Conservation (phyloP, 1,140 invertebrate genomes). For the Rhysida immarginata region DNA sequence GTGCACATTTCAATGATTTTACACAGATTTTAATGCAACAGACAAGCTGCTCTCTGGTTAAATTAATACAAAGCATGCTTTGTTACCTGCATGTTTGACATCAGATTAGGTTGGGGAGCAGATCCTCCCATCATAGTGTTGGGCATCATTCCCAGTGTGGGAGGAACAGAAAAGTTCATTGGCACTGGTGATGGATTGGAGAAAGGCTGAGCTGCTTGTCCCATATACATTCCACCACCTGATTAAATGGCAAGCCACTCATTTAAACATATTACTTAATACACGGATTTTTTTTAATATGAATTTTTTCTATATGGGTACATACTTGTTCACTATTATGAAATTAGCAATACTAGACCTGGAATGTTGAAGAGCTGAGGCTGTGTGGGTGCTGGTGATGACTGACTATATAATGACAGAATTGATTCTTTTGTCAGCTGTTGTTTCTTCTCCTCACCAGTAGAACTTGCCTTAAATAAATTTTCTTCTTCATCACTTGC, state of each 20-base stretch:
- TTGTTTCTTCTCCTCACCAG: slow-evolving; percentile 49
- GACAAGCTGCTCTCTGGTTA: no score
- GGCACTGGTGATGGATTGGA: not conserved
- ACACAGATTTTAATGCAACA: not conserved
- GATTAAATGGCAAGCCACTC: not conserved
- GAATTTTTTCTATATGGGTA: no score
- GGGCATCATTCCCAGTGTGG: not conserved
- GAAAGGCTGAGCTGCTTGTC: slow-evolving; percentile 3
- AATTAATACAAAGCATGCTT: not conserved
- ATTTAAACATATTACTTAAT: not conserved
- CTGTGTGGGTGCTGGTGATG: slow-evolving; percentile 24
- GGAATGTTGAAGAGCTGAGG: slow-evolving; percentile 23
- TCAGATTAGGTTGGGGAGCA: not conserved
- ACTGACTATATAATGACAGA: slow-evolving; percentile 68
- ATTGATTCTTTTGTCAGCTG: slow-evolving; percentile 81
- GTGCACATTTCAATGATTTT: not conserved
- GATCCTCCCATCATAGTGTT: no score
- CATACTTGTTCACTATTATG: no score
- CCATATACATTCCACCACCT: slow-evolving; percentile 21
- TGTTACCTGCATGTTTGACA: not conserved
- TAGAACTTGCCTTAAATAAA: slow-evolving; percentile 68
- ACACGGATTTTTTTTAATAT: not conserved
- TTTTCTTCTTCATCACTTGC: slow-evolving; percentile 45
- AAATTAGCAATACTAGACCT: no score
- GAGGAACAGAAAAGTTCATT: not conserved